Evolutionary conservation across 2,888 invertebrate genomes (phyloP).

Genomic region (Chrysotoxum bicinctum): DNA sequence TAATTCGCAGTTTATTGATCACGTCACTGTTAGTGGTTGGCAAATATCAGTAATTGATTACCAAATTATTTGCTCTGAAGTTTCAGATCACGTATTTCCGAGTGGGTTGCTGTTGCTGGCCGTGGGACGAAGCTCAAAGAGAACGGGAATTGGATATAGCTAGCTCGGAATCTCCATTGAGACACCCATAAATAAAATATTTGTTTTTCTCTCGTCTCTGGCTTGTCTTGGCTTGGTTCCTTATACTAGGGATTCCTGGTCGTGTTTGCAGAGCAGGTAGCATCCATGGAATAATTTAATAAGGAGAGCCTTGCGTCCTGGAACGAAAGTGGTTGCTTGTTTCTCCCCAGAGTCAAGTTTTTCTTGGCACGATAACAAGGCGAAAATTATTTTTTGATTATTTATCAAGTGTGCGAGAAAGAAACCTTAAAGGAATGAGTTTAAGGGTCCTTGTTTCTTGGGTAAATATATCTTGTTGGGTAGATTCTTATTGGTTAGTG

Average conservation of each 20-base stretch:
- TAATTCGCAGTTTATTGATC: slow-evolving; percentile 72
- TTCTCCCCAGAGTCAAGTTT: slow-evolving; percentile 64
- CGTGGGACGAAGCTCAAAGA: slow-evolving; percentile 20
- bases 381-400: slow-evolving; percentile 73
- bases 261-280: slow-evolving; percentile 69
- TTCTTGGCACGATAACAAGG: slow-evolving; percentile 72
- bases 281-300: slow-evolving; percentile 73
- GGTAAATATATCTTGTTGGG: slow-evolving; percentile 55
- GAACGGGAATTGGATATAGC: slow-evolving; percentile 14
- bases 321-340: slow-evolving; percentile 67
- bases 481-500: slow-evolving; percentile 62
- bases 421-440: slow-evolving; percentile 37
- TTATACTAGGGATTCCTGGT: slow-evolving; percentile 46
- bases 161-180: slow-evolving; percentile 58
- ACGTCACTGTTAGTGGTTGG: slow-evolving; percentile 71
- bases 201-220: slow-evolving; percentile 71
- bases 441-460: slow-evolving; percentile 28
- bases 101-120: not conserved
- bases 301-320: slow-evolving; percentile 67
- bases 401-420: slow-evolving; percentile 71
- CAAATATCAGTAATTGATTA: slow-evolving; percentile 73
- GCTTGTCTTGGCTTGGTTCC: slow-evolving; percentile 30
- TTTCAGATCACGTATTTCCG: slow-evolving; percentile 69
- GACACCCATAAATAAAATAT: slow-evolving; percentile 72
- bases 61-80: slow-evolving; percentile 72